Base-by-base conservation (phyloP, 1,140 invertebrate genomes). In the Pachyrhynchus sulphureomaculatus region DNA sequence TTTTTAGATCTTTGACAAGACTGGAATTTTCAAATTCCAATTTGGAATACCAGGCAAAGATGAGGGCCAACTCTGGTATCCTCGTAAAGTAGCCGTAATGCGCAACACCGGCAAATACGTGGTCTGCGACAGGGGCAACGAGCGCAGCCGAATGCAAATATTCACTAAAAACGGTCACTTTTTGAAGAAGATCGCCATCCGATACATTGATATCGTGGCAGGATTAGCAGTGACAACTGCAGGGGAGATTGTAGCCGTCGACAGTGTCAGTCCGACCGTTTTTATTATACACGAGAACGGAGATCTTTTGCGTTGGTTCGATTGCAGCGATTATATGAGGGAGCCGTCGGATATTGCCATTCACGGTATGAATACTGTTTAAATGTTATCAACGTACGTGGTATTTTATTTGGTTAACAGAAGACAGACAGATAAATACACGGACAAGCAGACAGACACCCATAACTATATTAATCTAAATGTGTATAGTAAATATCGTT, bases 121-220 rank as follows among this genome's bases (percentile, higher is more conserved):
- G 34, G 92, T 98, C 1, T 97, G 95, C 77, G 96, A 98, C 78
- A 87, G 95, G 64, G 96, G 95, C 24, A 96, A 94, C 72, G 95
- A 98, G 74, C 83, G 95, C 48, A 96, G 93, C 0, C 86, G 95
- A 26, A 96, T 98, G 92, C 96, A 98, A 76, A 95, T 98, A 64
- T 98, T 92, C 70, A 91, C 89, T 15, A 91, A 91, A 66, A 91
- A 88, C 75, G 89, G 89, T 13, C 89, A 91, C 70, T 92, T 91
- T 73, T 82, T 96, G 54, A 94, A 93, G 77, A 96, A 96, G 76
- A 96, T 97, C 70, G 92, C 92, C 37, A 93, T 93, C 62, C 80
- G 93, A 3, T 96, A 96, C 76, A 96, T 98, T 72, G 95, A 98
- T 74, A 98, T 98, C 67, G 94, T 98, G n/a, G 95, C 95, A 66